Conservation (phyloP, 2,888 invertebrate species). For the Nysson spinosus region DNA sequence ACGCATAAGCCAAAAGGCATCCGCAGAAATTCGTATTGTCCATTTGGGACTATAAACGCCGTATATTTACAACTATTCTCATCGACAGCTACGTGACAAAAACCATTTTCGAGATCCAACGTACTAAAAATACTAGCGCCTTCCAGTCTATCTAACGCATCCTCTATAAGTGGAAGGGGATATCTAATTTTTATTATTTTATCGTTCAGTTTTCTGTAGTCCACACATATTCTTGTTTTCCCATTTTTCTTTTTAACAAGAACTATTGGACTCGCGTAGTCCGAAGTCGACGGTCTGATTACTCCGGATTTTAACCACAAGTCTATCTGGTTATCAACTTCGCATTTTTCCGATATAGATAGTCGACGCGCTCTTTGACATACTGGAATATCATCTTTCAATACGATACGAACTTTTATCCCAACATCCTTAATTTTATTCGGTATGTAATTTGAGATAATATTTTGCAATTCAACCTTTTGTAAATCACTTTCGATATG, state of each 20-base stretch:
- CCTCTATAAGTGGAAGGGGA: conserved; percentile 9
- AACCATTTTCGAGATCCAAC: neutral
- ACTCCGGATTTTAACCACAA: neutral
- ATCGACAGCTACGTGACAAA: too few species aligned
- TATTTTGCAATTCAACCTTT: neutral
- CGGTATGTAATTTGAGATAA: neutral
- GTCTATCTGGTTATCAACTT: neutral
- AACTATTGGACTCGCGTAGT: conserved; percentile 3
- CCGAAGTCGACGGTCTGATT: conserved; percentile 1
- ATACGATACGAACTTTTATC: neutral
- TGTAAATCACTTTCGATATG: neutral
- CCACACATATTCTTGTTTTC: neutral
- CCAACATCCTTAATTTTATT: neutral
- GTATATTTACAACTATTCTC: too few species aligned
- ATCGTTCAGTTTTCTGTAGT: neutral
- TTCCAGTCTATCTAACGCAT: neutral
- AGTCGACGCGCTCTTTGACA: neutral
- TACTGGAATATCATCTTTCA: conserved; percentile 3
- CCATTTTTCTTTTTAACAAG: conserved; percentile 3
- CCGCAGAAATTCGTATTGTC: neutral
- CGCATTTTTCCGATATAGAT: neutral
- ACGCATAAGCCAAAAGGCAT: conserved; percentile 2
- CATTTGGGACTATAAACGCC: too few species aligned
- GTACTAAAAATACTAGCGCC: conserved; percentile 2
- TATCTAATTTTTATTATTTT: neutral